Evolutionary conservation across 2,888 invertebrate species (phyloP).

Genomic region (Pyrocoelia pectoralis): DNA sequence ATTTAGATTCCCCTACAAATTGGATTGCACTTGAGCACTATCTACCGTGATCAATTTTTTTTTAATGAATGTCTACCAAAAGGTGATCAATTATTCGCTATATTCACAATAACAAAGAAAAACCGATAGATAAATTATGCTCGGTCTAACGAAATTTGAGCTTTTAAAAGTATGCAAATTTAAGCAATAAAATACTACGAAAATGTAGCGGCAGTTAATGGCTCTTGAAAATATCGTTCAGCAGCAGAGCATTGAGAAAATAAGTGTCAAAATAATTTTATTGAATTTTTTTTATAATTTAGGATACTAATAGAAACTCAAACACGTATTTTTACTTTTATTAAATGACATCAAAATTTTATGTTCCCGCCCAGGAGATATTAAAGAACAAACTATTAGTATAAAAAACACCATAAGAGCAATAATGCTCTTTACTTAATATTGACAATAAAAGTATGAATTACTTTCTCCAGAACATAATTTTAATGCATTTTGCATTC

Average conservation of each 20-base stretch:
- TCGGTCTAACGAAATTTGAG: not conserved
- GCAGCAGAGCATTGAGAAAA: not conserved
- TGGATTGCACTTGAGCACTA: not conserved
- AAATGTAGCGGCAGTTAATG: conserved; percentile 1
- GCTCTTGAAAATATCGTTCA: conserved; percentile 1
- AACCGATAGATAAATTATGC: too few relatives aligned
- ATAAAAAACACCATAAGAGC: too few relatives aligned
- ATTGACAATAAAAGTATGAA: too few relatives aligned
- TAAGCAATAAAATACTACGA: conserved; percentile 5
- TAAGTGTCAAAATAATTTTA: not conserved
- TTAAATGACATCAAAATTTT: not conserved
- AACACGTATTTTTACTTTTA: conserved; percentile 1
- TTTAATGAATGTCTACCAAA: not conserved
- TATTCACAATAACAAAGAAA: not conserved
- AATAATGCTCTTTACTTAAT: too few relatives aligned
- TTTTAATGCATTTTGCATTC: too few relatives aligned
- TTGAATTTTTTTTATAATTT: not conserved
- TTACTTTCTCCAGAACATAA: too few relatives aligned
- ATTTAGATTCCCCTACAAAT: not conserved
- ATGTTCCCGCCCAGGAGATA: too few relatives aligned
- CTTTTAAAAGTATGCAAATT: conserved; percentile 4
- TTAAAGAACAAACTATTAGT: too few relatives aligned
- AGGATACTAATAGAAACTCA: not conserved
- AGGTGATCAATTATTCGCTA: not conserved
- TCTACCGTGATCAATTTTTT: not conserved